phyloP scores from a whole-genome alignment of 2,888 invertebrate species.

The Thalpophila matura region DNA sequence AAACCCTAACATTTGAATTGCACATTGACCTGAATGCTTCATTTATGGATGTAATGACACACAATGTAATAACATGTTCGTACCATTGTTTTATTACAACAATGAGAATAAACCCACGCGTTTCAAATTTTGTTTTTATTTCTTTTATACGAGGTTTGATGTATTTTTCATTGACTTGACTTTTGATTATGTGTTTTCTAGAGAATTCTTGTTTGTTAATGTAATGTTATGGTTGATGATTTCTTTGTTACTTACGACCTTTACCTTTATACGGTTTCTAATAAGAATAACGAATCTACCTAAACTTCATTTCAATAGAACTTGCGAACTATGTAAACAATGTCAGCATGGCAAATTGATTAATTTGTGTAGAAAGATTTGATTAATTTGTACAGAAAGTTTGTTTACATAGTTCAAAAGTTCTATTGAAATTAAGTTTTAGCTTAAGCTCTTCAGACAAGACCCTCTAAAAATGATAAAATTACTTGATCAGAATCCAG shows the following conservation, averaged over 20 bases:
- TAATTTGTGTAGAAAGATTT: no score
- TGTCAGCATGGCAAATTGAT: no score
- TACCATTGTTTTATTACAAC: conserved; percentile 54
- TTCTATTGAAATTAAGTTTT: no score
- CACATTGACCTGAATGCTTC: conserved; percentile 57
- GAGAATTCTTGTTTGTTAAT: neutral
- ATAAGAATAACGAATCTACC: no score
- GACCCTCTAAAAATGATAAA: no score
- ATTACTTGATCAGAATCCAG: no score
- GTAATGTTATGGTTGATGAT: neutral
- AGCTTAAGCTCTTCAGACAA: no score
- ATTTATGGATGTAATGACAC: conserved; percentile 46
- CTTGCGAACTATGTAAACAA: no score
- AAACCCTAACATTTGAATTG: conserved; percentile 47
- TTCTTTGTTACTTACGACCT: neutral
- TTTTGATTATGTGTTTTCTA: neutral
- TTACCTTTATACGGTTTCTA: neutral
- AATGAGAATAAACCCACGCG: conserved; percentile 44
- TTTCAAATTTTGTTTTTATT: conserved; percentile 17
- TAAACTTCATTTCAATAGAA: no score
- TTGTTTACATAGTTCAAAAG: no score
- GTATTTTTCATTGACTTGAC: conserved; percentile 17
- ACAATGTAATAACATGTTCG: conserved; percentile 42
- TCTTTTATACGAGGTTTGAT: conserved; percentile 23
- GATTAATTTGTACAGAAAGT: no score